Evolutionary conservation across 2,888 invertebrate species (phyloP), one percentile per base, ranked within the genome.

Genomic region (Patella pellucida): DNA sequence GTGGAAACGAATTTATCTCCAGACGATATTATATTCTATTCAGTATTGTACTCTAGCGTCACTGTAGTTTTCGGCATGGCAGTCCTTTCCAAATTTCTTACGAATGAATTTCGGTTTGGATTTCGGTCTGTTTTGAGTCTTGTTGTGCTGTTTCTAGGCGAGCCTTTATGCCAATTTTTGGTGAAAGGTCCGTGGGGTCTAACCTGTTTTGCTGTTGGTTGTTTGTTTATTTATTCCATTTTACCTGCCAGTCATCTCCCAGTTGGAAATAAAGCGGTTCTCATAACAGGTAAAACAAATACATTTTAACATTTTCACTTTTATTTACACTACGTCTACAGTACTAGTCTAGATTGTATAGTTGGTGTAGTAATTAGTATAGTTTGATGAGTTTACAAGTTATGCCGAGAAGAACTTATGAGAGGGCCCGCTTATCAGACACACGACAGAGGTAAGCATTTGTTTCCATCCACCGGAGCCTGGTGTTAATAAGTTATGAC

Each of bases 11-110:
- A 79, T 50, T 69, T 81, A 15, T 75, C 54, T 68, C 72, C 76
- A 72, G 86, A 89, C 78, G 88, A 88, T 79, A 86, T 89, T 74
- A 83, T 89, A 71, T 84, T 89, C 68, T 90, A 88, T 83, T 89
- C 89, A 14, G 83, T 89, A 9, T 79, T 90, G 51, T 90, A 90
- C 77, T 87, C 89, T 23, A 84, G 86, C 70, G 88, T 90, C 50
- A 90, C 90, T 15, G 86, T 90, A 23, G 82, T 87, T 23, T 90
- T 90, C 83, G 89, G 88, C 2, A 87, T 89, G 87, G 90, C 89
- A 68, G 89, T 90, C n/a, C 73, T 89, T 52, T 89, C 89, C 41
- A 90, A 89, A 80, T 89, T 90, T 80, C 76, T 90, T 41, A 89
- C 89, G 68, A 88, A 90, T 80, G 89, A 90, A 84, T 88, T 90